A percentile compares a stretch with the other conserved stretches of the same genome.
These are phyloP conservation scores for Brachypodius melanocephalos DNA, from an alignment of 2,113 vertebrate genomes.

Conservation along the genomic window DNA sequence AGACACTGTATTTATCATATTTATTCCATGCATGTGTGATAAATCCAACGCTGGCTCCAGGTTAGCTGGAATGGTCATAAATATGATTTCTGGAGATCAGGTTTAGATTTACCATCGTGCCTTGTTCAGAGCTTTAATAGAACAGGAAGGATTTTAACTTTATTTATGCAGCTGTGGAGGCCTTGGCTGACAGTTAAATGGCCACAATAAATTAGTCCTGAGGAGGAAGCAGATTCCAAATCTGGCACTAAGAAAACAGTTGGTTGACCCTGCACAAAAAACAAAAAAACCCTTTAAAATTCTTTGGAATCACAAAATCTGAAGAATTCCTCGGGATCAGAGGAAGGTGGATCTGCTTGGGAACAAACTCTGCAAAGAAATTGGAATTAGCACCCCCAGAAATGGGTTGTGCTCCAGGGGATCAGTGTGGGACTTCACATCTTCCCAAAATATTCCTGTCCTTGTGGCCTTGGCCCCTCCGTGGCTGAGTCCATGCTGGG, in stretches of 20 bases:
- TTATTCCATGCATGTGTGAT: not conserved
- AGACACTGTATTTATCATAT: not conserved
- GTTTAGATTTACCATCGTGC: not conserved
- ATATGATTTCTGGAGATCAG: not conserved
- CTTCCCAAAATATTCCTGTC: not conserved
- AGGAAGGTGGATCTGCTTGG: not conserved
- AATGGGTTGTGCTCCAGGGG: not conserved
- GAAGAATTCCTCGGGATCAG: not conserved
- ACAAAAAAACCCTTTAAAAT: not conserved
- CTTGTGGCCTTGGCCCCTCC: accelerated
- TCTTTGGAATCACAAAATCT: not conserved
- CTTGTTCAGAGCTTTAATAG: not conserved
- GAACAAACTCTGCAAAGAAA: not conserved
- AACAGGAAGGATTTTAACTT: not conserved
- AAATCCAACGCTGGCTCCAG: not conserved
- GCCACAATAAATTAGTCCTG: not conserved
- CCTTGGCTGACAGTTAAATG: conserved; percentile 23
- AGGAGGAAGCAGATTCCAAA: not conserved
- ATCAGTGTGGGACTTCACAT: not conserved
- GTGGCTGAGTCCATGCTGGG: accelerated
- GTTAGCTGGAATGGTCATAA: not conserved
- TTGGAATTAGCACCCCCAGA: accelerated
- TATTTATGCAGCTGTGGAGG: not conserved
- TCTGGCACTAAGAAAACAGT: not conserved
- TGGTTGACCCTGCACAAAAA: not conserved